Conservation (phyloP, 2,113 vertebrate species). For the Petrocephalus zakoni region DNA sequence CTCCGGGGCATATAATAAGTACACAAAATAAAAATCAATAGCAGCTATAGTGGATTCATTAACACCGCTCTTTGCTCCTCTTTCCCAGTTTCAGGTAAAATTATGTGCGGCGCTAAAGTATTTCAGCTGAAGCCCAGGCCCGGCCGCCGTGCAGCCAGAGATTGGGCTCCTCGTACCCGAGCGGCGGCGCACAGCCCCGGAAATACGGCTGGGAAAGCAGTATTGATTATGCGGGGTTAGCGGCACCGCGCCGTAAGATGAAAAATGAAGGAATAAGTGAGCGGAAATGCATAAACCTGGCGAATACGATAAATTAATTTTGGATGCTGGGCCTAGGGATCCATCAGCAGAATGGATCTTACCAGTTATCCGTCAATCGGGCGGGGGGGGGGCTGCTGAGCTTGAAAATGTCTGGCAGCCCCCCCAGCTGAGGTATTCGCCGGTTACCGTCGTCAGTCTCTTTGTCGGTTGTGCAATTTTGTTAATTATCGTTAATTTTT, state of each 20-base stretch:
- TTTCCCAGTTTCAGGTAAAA: background rate
- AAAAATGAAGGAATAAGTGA: background rate
- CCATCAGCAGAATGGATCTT: slow-evolving; percentile 87
- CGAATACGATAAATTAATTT: slow-evolving; percentile 77
- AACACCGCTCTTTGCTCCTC: background rate
- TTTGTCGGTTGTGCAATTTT: background rate
- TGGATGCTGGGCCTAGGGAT: slow-evolving; percentile 73
- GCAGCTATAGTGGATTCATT: slow-evolving; percentile 35
- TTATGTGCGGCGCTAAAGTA: background rate
- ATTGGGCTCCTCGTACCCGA: background rate
- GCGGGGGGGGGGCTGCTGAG: slow-evolving; percentile 34
- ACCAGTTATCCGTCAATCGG: slow-evolving; percentile 97
- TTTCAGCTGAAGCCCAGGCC: background rate
- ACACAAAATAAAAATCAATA: slow-evolving; percentile 56
- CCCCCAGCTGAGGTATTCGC: background rate
- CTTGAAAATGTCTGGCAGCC: background rate
- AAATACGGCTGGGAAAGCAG: background rate
- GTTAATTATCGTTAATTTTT: background rate
- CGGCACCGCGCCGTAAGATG: background rate
- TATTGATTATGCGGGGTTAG: slow-evolving; percentile 1
- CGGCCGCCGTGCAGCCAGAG: background rate
- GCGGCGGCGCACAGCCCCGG: background rate
- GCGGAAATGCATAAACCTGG: slow-evolving; percentile 35
- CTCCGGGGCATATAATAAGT: slow-evolving; percentile 48
- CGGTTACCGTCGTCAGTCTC: background rate